A percentile compares a stretch with the other conserved stretches of the same genome.
Evolutionary conservation across 2,888 invertebrate species (phyloP).

Genomic region (Leucoptera coffeella): DNA sequence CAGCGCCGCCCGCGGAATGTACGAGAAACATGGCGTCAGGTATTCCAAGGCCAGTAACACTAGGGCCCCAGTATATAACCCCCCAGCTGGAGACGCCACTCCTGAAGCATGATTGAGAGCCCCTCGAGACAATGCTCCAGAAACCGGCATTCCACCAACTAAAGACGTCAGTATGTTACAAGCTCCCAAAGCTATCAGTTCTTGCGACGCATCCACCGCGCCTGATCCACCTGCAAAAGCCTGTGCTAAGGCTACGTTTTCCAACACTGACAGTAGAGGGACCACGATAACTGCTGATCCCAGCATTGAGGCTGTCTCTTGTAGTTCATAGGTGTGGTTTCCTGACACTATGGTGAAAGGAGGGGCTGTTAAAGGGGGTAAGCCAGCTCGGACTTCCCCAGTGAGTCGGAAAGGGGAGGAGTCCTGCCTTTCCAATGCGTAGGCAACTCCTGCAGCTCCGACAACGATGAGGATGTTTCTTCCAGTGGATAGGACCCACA

Average conservation of each 20-base stretch:
- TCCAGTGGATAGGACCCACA: slow-evolving; percentile 70
- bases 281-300: slow-evolving; percentile 82
- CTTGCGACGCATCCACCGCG: slow-evolving; percentile 89
- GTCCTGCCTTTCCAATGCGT: slow-evolving; percentile 55
- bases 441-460: slow-evolving; percentile 60
- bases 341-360: slow-evolving; percentile 61
- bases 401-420: slow-evolving; percentile 61
- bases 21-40: slow-evolving; percentile 78
- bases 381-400: slow-evolving; percentile 65
- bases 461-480: slow-evolving; percentile 73
- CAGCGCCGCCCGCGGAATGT: slow-evolving; percentile 71
- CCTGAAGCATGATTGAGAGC: slow-evolving; percentile 94
- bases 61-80: slow-evolving; percentile 69
- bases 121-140: slow-evolving; percentile 82
- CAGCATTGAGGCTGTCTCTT: slow-evolving; percentile 70
- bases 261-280: slow-evolving; percentile 84
- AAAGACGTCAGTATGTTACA: slow-evolving; percentile 85
- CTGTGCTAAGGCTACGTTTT: slow-evolving; percentile 92
- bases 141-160: slow-evolving; percentile 85
- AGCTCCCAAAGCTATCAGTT: slow-evolving; percentile 79
- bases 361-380: slow-evolving; percentile 58
- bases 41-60: slow-evolving; percentile 51
- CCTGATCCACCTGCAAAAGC: too few species aligned
- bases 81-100: slow-evolving; percentile 82
- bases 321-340: slow-evolving; percentile 59